Conservation (phyloP, 2,797 vertebrate genomes). For the Manis crassicaudata region DNA sequence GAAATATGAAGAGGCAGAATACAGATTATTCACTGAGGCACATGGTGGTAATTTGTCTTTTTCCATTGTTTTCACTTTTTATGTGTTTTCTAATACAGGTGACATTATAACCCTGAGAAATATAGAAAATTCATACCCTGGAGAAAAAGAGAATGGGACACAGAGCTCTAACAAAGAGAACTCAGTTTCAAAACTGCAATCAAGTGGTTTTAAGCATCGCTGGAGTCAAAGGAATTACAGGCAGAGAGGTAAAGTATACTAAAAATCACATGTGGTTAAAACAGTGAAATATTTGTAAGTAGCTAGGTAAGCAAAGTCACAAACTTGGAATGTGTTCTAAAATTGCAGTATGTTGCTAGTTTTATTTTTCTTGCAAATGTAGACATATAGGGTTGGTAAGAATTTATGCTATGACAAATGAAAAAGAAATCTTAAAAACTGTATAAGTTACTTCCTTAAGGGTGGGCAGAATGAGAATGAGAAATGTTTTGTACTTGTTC, state of each 20-base stretch:
- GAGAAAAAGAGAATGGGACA: not conserved
- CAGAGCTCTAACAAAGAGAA: slow-evolving; percentile 65
- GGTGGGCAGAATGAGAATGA: not conserved
- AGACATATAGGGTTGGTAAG: not conserved
- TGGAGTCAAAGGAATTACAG: fast-evolving
- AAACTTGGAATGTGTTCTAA: not conserved
- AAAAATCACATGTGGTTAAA: not conserved
- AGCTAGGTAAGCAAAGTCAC: not conserved
- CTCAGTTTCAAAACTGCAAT: not conserved
- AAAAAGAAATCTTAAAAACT: not conserved
- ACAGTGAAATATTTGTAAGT: slow-evolving; percentile 6
- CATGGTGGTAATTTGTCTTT: not conserved
- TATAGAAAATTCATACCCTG: slow-evolving; percentile 68
- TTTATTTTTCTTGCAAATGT: slow-evolving; percentile 19
- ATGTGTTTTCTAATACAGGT: slow-evolving; percentile 82
- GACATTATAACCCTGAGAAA: slow-evolving; percentile 87
- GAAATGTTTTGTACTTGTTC: not conserved
- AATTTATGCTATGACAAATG: slow-evolving; percentile 30
- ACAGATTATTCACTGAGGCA: not conserved
- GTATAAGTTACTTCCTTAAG: not conserved
- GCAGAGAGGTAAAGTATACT: slow-evolving; percentile 45
- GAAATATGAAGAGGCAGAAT: not conserved
- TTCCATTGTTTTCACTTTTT: not conserved
- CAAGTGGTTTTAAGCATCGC: fast-evolving
- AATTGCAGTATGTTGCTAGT: not conserved